Percentiles rank a stretch among this genome's conserved stretches.
Evolutionary conservation across 2,113 vertebrate species (phyloP).

Genomic region (Lethenteron camtschaticum): DNA sequence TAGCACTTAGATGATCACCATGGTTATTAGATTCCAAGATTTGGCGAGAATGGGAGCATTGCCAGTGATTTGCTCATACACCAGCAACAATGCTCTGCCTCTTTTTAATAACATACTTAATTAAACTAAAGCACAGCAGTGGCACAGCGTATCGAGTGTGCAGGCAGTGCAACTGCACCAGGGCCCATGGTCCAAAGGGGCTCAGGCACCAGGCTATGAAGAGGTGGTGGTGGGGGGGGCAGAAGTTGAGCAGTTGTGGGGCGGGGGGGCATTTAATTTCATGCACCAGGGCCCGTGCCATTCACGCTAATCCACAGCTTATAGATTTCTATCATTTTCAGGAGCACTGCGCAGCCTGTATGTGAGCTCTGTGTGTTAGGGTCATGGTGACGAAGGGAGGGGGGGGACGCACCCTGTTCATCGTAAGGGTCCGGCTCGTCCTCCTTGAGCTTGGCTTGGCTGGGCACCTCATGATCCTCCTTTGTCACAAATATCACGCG

Average conservation of each 20-base stretch:
- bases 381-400: neutral
- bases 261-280: neutral
- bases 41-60: too few species aligned
- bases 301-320: neutral
- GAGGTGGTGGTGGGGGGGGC: too few species aligned
- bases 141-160: too few species aligned
- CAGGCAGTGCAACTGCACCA: too few species aligned
- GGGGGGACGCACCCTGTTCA: constrained; percentile 33
- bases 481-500: constrained; percentile 45
- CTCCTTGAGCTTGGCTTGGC: constrained; percentile 70
- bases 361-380: neutral
- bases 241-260: neutral
- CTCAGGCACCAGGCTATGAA: too few species aligned
- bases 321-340: neutral
- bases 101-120: too few species aligned
- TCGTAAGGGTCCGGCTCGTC: constrained; percentile 94
- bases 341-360: neutral
- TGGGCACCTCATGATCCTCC: constrained; percentile 74
- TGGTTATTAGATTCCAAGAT: too few species aligned
- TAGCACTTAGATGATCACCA: too few species aligned
- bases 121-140: too few species aligned
- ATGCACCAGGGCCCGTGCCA: neutral
- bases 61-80: too few species aligned
- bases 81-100: too few species aligned
- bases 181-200: too few species aligned